Percentiles rank a stretch among this genome's conserved stretches.
These are phyloP conservation scores for Caenorhabditis auriculariae DNA, from an alignment of 2,888 invertebrate genomes.

Conservation along the genomic window DNA sequence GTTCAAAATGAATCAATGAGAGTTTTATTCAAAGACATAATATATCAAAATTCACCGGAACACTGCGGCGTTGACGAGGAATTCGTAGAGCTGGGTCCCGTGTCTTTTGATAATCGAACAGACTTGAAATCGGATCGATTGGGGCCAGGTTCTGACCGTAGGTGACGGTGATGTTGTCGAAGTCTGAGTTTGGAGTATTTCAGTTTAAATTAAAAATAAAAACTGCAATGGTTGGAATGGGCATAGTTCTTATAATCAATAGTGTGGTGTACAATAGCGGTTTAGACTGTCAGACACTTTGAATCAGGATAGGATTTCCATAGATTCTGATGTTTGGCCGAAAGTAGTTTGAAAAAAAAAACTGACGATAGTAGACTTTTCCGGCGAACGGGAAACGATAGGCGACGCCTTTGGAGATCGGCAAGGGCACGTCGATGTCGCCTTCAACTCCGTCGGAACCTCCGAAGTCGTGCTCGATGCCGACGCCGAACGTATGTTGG, in stretches of 20 bases:
- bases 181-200: too few species aligned
- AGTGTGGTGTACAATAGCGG: background rate
- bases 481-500: conserved; percentile 38
- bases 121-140: conserved; percentile 45
- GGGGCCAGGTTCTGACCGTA: conserved; percentile 53
- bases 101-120: conserved; percentile 45
- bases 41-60: too few species aligned
- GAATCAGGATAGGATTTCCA: background rate
- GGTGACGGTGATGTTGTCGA: conserved; percentile 50
- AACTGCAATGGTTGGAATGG: background rate
- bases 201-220: too few species aligned
- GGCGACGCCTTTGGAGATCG: conserved; percentile 50
- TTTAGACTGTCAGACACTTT: background rate
- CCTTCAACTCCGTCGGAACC: conserved; percentile 50
- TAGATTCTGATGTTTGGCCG: background rate
- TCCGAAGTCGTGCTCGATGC: conserved; percentile 50
- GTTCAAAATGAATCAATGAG: too few species aligned
- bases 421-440: conserved; percentile 50
- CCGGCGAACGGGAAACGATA: conserved; percentile 52
- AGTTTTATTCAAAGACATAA: too few species aligned
- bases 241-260: background rate
- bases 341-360: background rate
- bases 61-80: too few species aligned
- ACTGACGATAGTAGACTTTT: conserved; percentile 48
- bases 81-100: conserved; percentile 24